Evolutionary conservation across 2,797 vertebrate genomes (phyloP).

Genomic region (Pampus argenteus): DNA sequence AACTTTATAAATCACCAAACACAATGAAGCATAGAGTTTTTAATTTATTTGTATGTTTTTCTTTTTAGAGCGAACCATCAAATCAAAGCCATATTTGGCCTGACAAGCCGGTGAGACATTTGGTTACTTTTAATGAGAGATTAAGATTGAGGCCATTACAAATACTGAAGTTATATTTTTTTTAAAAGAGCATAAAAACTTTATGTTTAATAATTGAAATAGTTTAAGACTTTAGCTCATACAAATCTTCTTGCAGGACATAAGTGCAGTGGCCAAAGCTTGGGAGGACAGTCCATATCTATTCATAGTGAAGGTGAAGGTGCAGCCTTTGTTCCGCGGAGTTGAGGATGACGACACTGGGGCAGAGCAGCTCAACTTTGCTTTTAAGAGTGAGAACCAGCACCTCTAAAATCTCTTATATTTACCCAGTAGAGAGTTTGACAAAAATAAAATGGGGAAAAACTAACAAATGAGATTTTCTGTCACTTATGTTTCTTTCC

Average conservation of each 20-base stretch:
- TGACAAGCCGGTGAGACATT: constrained; percentile 80
- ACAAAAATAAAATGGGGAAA: background rate
- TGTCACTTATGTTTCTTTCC: constrained; percentile 14
- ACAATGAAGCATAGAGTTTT: background rate
- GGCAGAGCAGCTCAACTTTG: constrained; percentile 58
- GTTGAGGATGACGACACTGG: constrained; percentile 54
- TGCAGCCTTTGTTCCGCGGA: constrained; percentile 70
- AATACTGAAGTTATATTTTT: too few relatives aligned
- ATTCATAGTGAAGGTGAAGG: constrained; percentile 92
- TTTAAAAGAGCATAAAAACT: too few relatives aligned
- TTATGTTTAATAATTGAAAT: too few relatives aligned
- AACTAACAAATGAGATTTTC: background rate
- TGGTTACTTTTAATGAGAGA: background rate
- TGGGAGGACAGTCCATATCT: constrained; percentile 95
- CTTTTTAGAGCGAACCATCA: constrained; percentile 67
- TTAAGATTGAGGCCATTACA: too few relatives aligned
- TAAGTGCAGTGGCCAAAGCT: constrained; percentile 89
- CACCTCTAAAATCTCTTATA: background rate
- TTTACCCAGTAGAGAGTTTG: background rate
- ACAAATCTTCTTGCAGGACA: constrained; percentile 71
- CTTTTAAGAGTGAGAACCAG: constrained; percentile 78
- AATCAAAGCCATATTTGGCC: constrained; percentile 77
- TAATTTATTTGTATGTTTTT: background rate
- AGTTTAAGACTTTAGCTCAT: accelerated
- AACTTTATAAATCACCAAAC: background rate